These are phyloP conservation scores for Himantopus leucocephalus DNA, from an alignment of 2,113 vertebrate species.

Conservation along the genomic window DNA sequence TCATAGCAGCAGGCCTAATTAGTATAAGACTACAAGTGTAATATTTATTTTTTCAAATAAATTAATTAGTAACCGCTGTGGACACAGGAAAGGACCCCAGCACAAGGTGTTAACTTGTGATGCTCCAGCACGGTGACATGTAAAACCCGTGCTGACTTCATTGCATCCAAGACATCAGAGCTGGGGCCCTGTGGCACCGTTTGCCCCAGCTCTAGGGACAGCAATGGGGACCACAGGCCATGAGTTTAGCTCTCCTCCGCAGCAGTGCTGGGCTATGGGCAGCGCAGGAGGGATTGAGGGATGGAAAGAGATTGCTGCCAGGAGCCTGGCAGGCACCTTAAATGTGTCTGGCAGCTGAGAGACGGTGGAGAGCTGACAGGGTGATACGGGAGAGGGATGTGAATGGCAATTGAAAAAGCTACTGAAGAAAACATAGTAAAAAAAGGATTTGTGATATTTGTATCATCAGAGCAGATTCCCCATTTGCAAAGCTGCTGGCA, in stretches of 20 bases:
- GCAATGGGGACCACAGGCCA: not conserved
- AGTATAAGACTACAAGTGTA: not conserved
- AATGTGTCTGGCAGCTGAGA: not conserved
- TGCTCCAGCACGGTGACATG: rapidly evolving
- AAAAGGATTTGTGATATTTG: not conserved
- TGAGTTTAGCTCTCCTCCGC: rapidly evolving
- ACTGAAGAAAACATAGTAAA: not conserved
- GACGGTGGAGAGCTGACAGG: not conserved
- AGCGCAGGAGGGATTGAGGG: not conserved
- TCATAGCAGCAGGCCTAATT: not conserved
- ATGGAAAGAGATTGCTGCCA: not conserved
- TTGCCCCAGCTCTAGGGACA: not conserved
- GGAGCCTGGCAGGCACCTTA: not conserved
- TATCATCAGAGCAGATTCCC: not conserved
- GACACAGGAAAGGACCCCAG: not conserved
- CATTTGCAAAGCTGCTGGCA: not conserved
- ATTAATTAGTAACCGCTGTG: not conserved
- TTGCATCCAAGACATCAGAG: not conserved
- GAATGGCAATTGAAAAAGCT: not conserved
- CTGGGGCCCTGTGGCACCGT: not conserved
- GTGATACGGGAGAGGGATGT: not conserved
- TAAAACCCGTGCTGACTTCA: rapidly evolving
- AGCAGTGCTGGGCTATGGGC: not conserved
- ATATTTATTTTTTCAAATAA: not conserved
- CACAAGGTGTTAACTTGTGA: not conserved